Evolutionary conservation across 2,113 vertebrate species (phyloP).

Genomic region (Triplophysa tibetana): DNA sequence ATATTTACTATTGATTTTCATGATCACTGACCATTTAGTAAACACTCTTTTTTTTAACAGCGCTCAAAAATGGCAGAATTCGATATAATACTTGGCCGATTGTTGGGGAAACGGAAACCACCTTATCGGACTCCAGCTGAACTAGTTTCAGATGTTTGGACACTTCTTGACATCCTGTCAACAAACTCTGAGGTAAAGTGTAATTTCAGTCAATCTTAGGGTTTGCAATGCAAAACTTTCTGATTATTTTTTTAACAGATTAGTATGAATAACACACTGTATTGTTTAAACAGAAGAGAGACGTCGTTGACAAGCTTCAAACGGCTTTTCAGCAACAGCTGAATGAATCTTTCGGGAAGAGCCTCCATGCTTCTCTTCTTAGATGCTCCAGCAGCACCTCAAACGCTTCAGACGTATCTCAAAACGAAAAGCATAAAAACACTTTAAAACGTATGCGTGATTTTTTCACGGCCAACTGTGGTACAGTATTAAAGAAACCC

Average conservation of each 20-base stretch:
- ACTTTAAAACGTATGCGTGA: slow-evolving; percentile 47
- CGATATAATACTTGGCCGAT: slow-evolving; percentile 48
- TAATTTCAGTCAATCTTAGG: not conserved
- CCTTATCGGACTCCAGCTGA: slow-evolving; percentile 59
- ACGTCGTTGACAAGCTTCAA: slow-evolving; percentile 41
- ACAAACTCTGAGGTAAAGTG: slow-evolving; percentile 46
- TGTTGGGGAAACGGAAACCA: slow-evolving; percentile 52
- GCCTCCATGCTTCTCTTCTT: slow-evolving; percentile 55
- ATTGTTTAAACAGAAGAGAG: slow-evolving; percentile 38
- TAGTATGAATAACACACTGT: not conserved
- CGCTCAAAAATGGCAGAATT: slow-evolving; percentile 47
- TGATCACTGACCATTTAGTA: not conserved
- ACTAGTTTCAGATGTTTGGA: slow-evolving; percentile 61
- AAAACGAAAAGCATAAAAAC: slow-evolving; percentile 16
- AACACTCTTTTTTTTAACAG: slow-evolving; percentile 18
- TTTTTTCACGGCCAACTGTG: slow-evolving; percentile 28
- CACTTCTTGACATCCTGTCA: slow-evolving; percentile 47
- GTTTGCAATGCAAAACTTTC: not conserved
- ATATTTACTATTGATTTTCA: too few species aligned
- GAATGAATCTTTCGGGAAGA: slow-evolving; percentile 43
- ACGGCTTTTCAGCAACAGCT: slow-evolving; percentile 51
- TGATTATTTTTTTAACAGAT: not conserved
- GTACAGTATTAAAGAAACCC: slow-evolving; percentile 30
- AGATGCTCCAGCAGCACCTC: not conserved
- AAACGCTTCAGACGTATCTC: not conserved